Evolutionary conservation across 1,140 invertebrate genomes (phyloP), one percentile per base, ranked within the genome.

Genomic region (Drosophila nigrodunni): DNA sequence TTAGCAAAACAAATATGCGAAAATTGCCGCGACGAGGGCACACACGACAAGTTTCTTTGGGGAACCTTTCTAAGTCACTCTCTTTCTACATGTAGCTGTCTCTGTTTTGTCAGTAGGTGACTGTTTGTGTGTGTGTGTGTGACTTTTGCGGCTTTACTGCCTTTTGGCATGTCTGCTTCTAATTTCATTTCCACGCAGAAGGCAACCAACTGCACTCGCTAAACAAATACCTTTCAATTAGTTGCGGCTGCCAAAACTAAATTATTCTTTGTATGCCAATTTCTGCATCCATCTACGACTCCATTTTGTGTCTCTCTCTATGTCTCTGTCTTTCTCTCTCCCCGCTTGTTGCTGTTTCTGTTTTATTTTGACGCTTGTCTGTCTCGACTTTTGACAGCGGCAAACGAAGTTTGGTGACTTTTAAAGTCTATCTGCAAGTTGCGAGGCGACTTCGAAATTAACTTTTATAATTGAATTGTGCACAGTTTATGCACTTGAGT

Each of bases 211-310:
- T 76, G 74, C 69, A 77, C 37, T 71, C 76, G 66, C 76, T 78
- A 78, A 78, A 78, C 76, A 78, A 78, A 78, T 78, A 78, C 76
- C 76, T 78, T 78, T 78, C 76, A 78, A 78, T 78, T 78, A 78
- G 76, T 71, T 78, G 76, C 66, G 76, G 72, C 73, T 75, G 76
- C 61, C 76, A 71, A 78, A 78, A 75, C 72, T 78, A 78, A 78
- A 78, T 78, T 75, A 78, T 75, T 70, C 72, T 75, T 78, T 71
- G 66, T 75, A 65, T 57, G 60, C 18, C 64, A 69, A 67, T 66
- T 62, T 50, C 62, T 41, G 41, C 47, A 60, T 50, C 61, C 49
- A 37, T 41, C 54, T 61, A 21, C 43, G 47, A 9, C 41, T 60
- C 46, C 13, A 21, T 43, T 35, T 65, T 50, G 2, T 50, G n/a